phyloP scores from a whole-genome alignment of 2,797 vertebrate genomes.

The Takifugu rubripes region DNA sequence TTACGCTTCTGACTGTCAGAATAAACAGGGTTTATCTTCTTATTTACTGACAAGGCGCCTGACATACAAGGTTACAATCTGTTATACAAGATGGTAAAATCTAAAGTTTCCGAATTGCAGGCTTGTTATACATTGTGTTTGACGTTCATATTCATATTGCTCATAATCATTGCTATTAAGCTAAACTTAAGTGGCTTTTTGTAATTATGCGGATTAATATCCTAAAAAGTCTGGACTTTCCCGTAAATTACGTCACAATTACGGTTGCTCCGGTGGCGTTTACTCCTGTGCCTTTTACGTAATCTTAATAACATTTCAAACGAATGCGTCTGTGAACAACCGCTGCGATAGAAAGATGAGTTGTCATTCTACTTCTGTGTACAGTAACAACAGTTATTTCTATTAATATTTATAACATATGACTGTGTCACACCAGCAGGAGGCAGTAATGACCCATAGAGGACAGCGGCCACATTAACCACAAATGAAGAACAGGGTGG shows the following conservation, averaged over 20 bases:
- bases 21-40: not conserved
- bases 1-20: not conserved
- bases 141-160: no score
- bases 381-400: no score
- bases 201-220: slow-evolving; percentile 65
- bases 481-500: no score
- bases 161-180: no score
- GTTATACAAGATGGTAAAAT: not conserved
- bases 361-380: no score
- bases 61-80: no score
- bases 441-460: no score
- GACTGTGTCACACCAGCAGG: no score
- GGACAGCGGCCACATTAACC: no score
- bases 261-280: slow-evolving; percentile 11
- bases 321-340: not conserved
- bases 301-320: not conserved
- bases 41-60: no score
- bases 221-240: slow-evolving; percentile 65
- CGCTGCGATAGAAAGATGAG: no score
- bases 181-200: not conserved
- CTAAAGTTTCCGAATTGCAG: not conserved
- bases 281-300: slow-evolving; percentile 6
- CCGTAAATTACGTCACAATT: slow-evolving; percentile 67
- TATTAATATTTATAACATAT: no score
- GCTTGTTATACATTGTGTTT: not conserved